Conservation (phyloP, 2,797 vertebrate genomes). For the Cygnus olor region DNA sequence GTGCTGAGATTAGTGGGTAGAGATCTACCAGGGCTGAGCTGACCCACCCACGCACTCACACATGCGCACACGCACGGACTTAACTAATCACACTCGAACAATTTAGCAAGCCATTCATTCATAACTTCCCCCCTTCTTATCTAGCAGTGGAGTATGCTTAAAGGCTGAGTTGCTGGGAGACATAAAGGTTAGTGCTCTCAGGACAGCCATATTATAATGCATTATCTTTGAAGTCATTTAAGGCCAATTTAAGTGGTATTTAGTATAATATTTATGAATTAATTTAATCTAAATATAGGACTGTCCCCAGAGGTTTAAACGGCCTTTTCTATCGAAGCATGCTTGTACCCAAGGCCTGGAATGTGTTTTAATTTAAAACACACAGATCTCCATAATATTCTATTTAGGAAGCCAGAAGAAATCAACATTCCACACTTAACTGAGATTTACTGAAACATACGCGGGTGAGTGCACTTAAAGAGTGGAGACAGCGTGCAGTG, state of each 20-base stretch:
- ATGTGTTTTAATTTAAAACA: conserved; percentile 75
- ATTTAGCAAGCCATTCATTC: conserved; percentile 75
- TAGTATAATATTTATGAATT: conserved; percentile 86
- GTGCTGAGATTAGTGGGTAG: not conserved
- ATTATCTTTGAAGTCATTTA: conserved; percentile 84
- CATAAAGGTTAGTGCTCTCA: conserved; percentile 83
- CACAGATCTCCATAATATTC: conserved; percentile 64
- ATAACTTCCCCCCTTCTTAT: conserved; percentile 73
- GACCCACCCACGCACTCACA: not conserved
- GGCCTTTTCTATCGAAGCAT: conserved; percentile 65
- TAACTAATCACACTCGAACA: conserved; percentile 71
- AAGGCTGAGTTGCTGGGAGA: conserved; percentile 79
- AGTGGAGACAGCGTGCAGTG: not conserved
- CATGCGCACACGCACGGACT: not conserved
- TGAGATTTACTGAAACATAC: conserved; percentile 51
- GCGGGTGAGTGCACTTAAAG: not conserved
- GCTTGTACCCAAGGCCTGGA: conserved; percentile 52
- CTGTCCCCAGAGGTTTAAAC: conserved; percentile 75
- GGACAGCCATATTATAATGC: conserved; percentile 81
- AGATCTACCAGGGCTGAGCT: conserved; percentile 26
- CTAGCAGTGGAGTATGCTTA: conserved; percentile 71
- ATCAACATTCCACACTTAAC: conserved; percentile 67
- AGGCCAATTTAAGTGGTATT: conserved; percentile 83
- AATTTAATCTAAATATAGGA: conserved; percentile 82
- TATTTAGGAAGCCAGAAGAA: conserved; percentile 70